Conservation (phyloP, 2,113 vertebrate species). For the Gobius niger region DNA sequence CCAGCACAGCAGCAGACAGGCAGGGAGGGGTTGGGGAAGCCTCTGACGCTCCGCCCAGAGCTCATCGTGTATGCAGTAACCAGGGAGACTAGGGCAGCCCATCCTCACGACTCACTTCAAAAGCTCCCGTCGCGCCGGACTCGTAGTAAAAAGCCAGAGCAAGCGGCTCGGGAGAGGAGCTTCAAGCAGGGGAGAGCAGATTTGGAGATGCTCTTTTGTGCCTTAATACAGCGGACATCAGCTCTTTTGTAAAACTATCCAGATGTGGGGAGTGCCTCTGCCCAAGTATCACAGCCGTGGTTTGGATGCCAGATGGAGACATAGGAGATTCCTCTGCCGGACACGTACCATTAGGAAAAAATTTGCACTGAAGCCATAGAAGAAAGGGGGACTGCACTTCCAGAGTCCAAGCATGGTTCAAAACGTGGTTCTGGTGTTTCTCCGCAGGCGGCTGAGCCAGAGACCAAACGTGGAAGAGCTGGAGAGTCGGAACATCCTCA, state of each 20-base stretch:
- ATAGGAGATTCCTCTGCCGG: conserved; percentile 66
- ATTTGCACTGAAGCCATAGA: conserved; percentile 27
- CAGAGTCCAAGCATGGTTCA: conserved; percentile 83
- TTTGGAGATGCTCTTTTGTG: conserved; percentile 24
- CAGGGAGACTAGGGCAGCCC: conserved; percentile 61
- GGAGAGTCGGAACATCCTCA: conserved; percentile 95
- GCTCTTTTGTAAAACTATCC: conserved; percentile 40
- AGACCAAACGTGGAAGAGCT: conserved; percentile 96
- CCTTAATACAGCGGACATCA: conserved; percentile 12
- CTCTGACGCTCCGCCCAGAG: conserved; percentile 43
- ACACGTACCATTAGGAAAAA: conserved; percentile 56
- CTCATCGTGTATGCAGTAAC: conserved; percentile 69
- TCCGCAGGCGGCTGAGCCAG: conserved; percentile 98
- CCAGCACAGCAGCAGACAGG: neutral
- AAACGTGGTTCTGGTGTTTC: conserved; percentile 92
- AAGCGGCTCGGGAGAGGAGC: neutral
- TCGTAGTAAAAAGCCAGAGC: conserved; percentile 31
- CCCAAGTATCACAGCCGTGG: conserved; percentile 67
- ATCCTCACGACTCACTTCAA: conserved; percentile 67
- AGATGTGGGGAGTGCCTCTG: conserved; percentile 75
- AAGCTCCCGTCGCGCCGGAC: conserved; percentile 38
- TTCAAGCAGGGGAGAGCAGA: neutral
- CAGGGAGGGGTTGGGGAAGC: conserved; percentile 59
- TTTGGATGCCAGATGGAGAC: conserved; percentile 74
- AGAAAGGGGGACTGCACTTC: neutral